Percentiles rank a stretch among this genome's conserved stretches.
These are phyloP conservation scores for Xiphias gladius DNA, from an alignment of 2,113 vertebrate species.

Conservation along the genomic window DNA sequence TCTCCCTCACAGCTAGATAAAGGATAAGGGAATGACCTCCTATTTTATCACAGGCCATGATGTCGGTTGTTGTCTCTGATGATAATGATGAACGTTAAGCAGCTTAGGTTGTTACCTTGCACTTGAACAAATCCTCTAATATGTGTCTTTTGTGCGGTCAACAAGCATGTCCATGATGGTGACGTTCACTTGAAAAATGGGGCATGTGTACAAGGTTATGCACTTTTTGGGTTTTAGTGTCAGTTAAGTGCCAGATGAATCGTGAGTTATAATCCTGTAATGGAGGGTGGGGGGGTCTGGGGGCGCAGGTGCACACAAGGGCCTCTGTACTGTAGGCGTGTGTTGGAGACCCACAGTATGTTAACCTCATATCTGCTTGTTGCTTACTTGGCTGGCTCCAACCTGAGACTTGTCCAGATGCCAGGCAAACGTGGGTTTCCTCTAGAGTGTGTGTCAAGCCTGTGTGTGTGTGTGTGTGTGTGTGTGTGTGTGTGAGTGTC, in stretches of 20 bases:
- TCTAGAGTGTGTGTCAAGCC: constrained; percentile 29
- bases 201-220: background rate
- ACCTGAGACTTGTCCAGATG: constrained; percentile 54
- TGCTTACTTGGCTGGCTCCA: constrained; percentile 61
- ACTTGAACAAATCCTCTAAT: constrained; percentile 35
- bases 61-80: constrained; percentile 1
- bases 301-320: constrained; percentile 11
- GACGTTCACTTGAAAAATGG: background rate
- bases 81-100: constrained; percentile 26
- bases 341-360: background rate
- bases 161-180: background rate
- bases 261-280: background rate
- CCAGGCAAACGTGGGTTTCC: constrained; percentile 68
- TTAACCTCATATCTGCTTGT: constrained; percentile 11
- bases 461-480: constrained; percentile 32
- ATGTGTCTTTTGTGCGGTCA: constrained; percentile 18
- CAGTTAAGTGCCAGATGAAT: background rate
- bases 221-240: background rate
- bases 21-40: background rate
- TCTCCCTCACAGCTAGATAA: constrained; percentile 1
- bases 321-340: background rate
- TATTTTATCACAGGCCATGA: constrained; percentile 12
- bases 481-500: constrained; percentile 36
- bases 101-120: background rate
- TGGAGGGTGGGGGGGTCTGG: too few species aligned